Conservation (phyloP, 2,888 invertebrate species). For the Cynaeus angustus region DNA sequence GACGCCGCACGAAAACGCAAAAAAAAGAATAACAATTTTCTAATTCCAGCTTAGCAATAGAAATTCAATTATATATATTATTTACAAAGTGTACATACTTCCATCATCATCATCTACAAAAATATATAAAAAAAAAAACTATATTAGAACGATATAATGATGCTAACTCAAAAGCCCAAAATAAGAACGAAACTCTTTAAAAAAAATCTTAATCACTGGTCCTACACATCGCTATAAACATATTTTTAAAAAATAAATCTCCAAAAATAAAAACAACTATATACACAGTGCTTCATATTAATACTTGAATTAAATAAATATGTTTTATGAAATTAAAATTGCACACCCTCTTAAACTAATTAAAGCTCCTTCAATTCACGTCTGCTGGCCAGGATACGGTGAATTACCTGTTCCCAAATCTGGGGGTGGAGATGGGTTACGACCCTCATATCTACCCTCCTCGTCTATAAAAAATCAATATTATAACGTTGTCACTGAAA, state of each 20-base stretch:
- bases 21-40: slow-evolving; percentile 60
- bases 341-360: slow-evolving; percentile 58
- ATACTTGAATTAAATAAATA: slow-evolving; percentile 53
- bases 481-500: not conserved
- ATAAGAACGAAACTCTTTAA: slow-evolving; percentile 46
- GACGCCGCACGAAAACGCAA: slow-evolving; percentile 49
- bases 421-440: slow-evolving; percentile 71
- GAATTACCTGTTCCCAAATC: slow-evolving; percentile 58
- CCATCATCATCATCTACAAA: slow-evolving; percentile 44
- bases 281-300: slow-evolving; percentile 60
- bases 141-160: slow-evolving; percentile 48
- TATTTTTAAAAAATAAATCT: slow-evolving; percentile 65
- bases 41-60: slow-evolving; percentile 59
- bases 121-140: slow-evolving; percentile 52
- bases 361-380: slow-evolving; percentile 56
- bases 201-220: slow-evolving; percentile 53
- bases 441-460: slow-evolving; percentile 69
- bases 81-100: slow-evolving; percentile 44
- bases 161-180: slow-evolving; percentile 38
- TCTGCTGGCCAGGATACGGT: slow-evolving; percentile 44
- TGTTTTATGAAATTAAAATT: slow-evolving; percentile 54
- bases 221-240: slow-evolving; percentile 48
- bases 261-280: slow-evolving; percentile 66
- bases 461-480: slow-evolving; percentile 65
- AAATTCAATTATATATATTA: slow-evolving; percentile 55